Conservation (phyloP, 2,888 invertebrate genomes). For the Scaeva pyrastri region DNA sequence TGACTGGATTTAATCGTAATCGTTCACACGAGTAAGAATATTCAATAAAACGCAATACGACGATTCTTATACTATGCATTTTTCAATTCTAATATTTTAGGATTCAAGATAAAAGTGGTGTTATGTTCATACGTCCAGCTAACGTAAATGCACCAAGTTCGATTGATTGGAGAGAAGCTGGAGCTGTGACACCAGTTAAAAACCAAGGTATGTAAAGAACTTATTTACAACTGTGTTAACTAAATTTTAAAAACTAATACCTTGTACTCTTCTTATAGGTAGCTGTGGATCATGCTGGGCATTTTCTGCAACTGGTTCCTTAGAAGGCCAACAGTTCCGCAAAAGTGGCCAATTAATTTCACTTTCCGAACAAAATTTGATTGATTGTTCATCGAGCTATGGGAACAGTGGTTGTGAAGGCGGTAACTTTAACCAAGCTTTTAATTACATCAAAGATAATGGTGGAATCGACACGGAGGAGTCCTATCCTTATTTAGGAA, state of each 20-base stretch:
- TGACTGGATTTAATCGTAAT: constrained; percentile 87
- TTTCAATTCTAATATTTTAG: constrained; percentile 15
- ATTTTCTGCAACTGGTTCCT: constrained; percentile 95
- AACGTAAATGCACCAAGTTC: constrained; percentile 88
- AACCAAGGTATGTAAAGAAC: constrained; percentile 91
- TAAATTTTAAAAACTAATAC: not conserved
- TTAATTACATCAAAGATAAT: constrained; percentile 92
- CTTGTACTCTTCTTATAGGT: constrained; percentile 79
- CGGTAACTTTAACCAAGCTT: constrained; percentile 90
- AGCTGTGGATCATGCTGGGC: constrained; percentile 97
- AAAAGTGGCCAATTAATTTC: constrained; percentile 90
- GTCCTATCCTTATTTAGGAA: constrained; percentile 93
- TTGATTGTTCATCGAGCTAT: constrained; percentile 93
- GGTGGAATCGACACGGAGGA: constrained; percentile 95
- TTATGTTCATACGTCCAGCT: constrained; percentile 82
- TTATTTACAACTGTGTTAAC: no score
- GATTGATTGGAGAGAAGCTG: constrained; percentile 93
- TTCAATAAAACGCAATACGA: not conserved
- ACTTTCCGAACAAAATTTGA: constrained; percentile 95
- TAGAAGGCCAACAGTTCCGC: constrained; percentile 96
- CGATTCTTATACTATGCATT: not conserved
- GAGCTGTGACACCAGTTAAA: constrained; percentile 94
- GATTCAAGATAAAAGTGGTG: constrained; percentile 77
- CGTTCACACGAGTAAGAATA: constrained; percentile 78
- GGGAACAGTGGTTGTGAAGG: constrained; percentile 97